These are phyloP conservation scores for Cranoglanis bouderius DNA, from an alignment of 2,113 vertebrate species.

Conservation along the genomic window DNA sequence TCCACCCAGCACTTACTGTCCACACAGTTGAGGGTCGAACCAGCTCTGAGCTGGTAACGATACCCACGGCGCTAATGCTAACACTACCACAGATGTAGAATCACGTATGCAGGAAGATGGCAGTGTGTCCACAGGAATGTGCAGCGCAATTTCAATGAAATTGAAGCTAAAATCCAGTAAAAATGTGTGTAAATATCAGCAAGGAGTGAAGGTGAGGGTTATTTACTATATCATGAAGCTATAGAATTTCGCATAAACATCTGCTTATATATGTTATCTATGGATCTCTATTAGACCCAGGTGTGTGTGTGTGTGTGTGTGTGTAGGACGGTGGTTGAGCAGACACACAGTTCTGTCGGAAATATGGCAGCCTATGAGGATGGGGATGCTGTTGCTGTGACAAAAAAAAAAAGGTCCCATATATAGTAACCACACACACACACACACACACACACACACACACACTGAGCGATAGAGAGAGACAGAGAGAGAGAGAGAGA, in stretches of 20 bases:
- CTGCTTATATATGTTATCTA: no score
- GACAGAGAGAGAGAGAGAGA: background rate
- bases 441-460: conserved; percentile 1
- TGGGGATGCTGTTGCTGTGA: conserved; percentile 11
- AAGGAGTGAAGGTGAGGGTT: no score
- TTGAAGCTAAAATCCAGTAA: background rate
- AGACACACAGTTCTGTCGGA: background rate
- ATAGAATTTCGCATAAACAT: no score
- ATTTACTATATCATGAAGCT: no score
- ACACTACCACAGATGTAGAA: background rate
- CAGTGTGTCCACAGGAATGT: background rate
- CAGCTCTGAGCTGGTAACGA: background rate
- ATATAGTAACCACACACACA: conserved; percentile 22
- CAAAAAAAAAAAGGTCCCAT: conserved; percentile 36
- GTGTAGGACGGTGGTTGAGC: background rate
- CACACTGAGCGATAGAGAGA: background rate
- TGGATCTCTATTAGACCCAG: background rate
- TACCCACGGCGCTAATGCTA: background rate
- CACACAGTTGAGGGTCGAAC: background rate
- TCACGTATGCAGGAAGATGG: background rate
- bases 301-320: conserved; percentile 22
- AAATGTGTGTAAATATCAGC: background rate
- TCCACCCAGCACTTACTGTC: background rate
- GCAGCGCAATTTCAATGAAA: no score
- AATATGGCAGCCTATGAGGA: background rate